Conservation (phyloP, 2,797 vertebrate genomes). For the Gephyroberyx darwinii region DNA sequence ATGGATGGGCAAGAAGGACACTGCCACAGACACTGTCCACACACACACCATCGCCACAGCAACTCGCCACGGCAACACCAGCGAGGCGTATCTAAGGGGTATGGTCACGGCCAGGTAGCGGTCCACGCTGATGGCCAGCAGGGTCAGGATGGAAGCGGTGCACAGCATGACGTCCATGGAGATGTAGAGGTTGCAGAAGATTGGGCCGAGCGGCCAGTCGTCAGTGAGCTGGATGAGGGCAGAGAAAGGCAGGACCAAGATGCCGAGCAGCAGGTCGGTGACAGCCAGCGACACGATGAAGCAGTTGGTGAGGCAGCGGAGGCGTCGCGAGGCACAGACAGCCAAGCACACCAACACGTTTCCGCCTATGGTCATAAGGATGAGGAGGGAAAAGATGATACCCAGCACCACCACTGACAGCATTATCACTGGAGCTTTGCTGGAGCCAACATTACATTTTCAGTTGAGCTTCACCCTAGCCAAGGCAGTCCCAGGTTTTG, state of each 20-base stretch:
- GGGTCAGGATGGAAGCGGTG: slow-evolving; percentile 96
- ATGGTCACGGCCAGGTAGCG: slow-evolving; percentile 91
- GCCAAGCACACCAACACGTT: slow-evolving; percentile 95
- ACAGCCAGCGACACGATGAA: slow-evolving; percentile 95
- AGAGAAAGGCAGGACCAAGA: slow-evolving; percentile 95
- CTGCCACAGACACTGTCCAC: slow-evolving; percentile 89
- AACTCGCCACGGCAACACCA: slow-evolving; percentile 86
- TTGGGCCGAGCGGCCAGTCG: slow-evolving; percentile 92
- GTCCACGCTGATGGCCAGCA: slow-evolving; percentile 95
- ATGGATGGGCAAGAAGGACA: slow-evolving; percentile 94
- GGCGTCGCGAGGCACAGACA: slow-evolving; percentile 86
- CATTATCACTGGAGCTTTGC: slow-evolving; percentile 76
- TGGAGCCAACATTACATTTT: slow-evolving; percentile 44
- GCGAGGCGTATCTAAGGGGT: slow-evolving; percentile 87
- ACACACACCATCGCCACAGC: slow-evolving; percentile 84
- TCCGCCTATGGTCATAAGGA: slow-evolving; percentile 89
- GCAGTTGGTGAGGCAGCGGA: slow-evolving; percentile 95
- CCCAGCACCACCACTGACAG: slow-evolving; percentile 78
- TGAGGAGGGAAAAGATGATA: slow-evolving; percentile 80
- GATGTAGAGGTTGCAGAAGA: slow-evolving; percentile 97
- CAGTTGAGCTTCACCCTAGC: slow-evolving; percentile 5
- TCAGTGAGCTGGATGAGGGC: slow-evolving; percentile 90
- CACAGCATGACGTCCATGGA: slow-evolving; percentile 98
- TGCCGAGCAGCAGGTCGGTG: slow-evolving; percentile 93
- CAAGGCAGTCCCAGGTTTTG: slow-evolving; percentile 5